Base-by-base conservation (phyloP, 2,888 invertebrate species). In the Drosophila seclusa region DNA sequence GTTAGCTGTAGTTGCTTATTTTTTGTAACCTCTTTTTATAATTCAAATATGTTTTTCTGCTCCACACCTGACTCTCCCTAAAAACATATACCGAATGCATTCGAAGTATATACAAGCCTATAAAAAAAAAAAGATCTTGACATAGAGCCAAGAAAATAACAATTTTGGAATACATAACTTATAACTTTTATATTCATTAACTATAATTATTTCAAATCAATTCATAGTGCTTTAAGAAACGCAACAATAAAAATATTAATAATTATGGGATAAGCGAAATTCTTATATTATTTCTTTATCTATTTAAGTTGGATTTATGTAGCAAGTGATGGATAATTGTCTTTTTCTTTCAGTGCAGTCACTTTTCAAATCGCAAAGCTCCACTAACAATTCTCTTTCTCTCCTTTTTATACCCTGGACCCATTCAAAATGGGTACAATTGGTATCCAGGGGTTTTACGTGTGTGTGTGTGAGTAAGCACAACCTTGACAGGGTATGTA, bases 341-440 rank as follows among this genome's bases (percentile, higher is more conserved):
- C 4, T 10, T 42, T 78, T 78, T 76, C 24, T 52, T 21, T 29
- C 71, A 58, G 78, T 76, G 76, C 48, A 40, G 11, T 34, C 36
- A 49, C 48, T 48, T 70, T 80, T 53, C 80, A 66, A 63, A 76
- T 62, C 66, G 67, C 67, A 54, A 67, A 50, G n/a, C 31, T 61
- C 29, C 61, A 54, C 72, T 31, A 65, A 69, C 65, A 76, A 76
- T 80, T 78, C 68, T 66, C 34, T 42, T 50, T 50, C 34, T n/a
- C 49, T 45, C 3, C 24, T 45, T 24, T 45, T 24, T 2, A 24
- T 24, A 45, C 45, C 21, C 21, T 45, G 24, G 16, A 45, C 2
- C 16, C 24, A 24, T 16, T 45, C 16, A 45, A 16, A 24, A 16
- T 24, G 45, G 24, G 21, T 24, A 45, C 24, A 24, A 24, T 8